These are phyloP conservation scores for Gymnothorax javanicus DNA, from an alignment of 2,797 vertebrate genomes.

Conservation along the genomic window DNA sequence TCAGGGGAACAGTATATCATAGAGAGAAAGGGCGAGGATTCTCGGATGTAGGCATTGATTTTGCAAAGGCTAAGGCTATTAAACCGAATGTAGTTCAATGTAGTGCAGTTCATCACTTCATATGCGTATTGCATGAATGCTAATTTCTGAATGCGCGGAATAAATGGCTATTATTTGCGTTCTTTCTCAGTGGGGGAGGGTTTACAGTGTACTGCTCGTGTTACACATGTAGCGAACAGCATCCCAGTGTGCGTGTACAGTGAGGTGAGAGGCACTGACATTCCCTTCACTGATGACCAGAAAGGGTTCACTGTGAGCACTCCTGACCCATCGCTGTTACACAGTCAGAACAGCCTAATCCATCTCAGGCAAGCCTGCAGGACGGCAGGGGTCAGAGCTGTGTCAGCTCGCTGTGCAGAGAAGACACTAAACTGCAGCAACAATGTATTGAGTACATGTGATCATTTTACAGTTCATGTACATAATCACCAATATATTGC, in stretches of 20 bases:
- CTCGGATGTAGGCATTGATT: neutral
- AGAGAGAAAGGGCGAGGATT: neutral
- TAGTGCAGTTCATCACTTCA: neutral
- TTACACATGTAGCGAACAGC: neutral
- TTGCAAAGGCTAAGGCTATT: neutral
- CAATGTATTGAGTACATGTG: neutral
- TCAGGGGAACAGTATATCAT: neutral
- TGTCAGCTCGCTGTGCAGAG: neutral
- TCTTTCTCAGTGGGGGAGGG: no score
- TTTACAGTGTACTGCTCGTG: neutral
- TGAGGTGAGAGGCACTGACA: neutral
- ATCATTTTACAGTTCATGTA: neutral
- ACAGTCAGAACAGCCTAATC: neutral
- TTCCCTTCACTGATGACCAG: neutral
- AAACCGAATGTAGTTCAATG: neutral
- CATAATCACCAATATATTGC: no score
- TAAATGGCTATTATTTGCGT: neutral
- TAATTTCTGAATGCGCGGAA: neutral
- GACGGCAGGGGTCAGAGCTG: neutral
- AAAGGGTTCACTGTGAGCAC: neutral
- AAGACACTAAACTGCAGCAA: neutral
- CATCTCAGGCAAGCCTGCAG: neutral
- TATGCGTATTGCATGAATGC: neutral
- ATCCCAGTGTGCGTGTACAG: neutral
- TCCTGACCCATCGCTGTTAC: neutral